phyloP scores from a whole-genome alignment of 2,113 vertebrate genomes.

The Clarias magur region DNA sequence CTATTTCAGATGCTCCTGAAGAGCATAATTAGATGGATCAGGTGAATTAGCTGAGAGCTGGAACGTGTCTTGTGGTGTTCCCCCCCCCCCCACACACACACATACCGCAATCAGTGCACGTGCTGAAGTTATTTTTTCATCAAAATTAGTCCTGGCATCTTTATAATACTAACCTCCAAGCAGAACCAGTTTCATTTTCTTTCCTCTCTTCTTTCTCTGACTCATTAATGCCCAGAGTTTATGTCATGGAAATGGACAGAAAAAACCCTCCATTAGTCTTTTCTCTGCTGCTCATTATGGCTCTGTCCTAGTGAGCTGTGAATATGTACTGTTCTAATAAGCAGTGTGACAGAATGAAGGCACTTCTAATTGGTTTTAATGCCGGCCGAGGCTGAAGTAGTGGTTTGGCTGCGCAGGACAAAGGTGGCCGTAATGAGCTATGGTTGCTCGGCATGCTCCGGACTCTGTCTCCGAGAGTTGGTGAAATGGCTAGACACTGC shows the following conservation, averaged over 20 bases:
- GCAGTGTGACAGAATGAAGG: slow-evolving; percentile 68
- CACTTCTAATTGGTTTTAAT: slow-evolving; percentile 65
- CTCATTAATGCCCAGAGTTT: slow-evolving; percentile 66
- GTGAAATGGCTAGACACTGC: background rate
- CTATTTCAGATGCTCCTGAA: background rate
- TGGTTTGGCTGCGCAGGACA: slow-evolving; percentile 58
- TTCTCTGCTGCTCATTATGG: slow-evolving; percentile 72
- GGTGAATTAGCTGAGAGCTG: slow-evolving; percentile 12
- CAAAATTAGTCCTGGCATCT: background rate
- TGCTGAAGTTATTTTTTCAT: background rate
- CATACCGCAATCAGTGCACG: background rate
- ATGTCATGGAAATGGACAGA: slow-evolving; percentile 60
- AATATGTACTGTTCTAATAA: slow-evolving; percentile 76
- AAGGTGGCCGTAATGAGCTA: slow-evolving; percentile 62
- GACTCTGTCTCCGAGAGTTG: slow-evolving; percentile 25
- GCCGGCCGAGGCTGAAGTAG: slow-evolving; percentile 61
- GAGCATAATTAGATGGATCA: slow-evolving; percentile 8
- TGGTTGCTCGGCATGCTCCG: slow-evolving; percentile 31
- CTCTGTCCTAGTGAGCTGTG: slow-evolving; percentile 67
- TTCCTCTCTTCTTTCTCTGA: slow-evolving; percentile 43
- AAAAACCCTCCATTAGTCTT: slow-evolving; percentile 56
- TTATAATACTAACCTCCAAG: slow-evolving; percentile 35
- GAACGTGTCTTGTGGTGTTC: slow-evolving; percentile 2
- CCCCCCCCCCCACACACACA: background rate
- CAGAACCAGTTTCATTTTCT: slow-evolving; percentile 43